phyloP scores from a whole-genome alignment of 2,797 vertebrate genomes.

The Myotis daubentonii region DNA sequence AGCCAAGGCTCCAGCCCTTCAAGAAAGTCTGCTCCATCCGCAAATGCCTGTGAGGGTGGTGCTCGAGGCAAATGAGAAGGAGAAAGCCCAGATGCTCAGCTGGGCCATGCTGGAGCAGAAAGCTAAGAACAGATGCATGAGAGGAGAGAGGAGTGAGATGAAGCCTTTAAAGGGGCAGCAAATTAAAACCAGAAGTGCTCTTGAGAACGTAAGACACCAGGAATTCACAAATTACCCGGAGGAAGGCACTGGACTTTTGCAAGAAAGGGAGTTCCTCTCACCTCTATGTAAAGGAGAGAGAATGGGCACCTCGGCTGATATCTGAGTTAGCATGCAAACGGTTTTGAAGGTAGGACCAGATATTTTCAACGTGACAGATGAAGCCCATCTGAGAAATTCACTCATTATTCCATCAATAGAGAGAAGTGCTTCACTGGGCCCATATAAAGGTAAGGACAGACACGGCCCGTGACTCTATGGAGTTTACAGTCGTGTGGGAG shows the following conservation, averaged over 20 bases:
- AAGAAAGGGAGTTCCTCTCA: neutral
- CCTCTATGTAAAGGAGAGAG: neutral
- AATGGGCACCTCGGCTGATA: neutral
- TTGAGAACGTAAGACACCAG: neutral
- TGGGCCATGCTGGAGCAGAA: conserved; percentile 25
- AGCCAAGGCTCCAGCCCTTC: neutral
- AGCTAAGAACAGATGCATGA: conserved; percentile 42
- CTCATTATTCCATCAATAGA: neutral
- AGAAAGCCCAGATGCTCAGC: neutral
- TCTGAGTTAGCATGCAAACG: neutral
- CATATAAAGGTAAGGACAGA: neutral
- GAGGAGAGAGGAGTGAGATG: neutral
- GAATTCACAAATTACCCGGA: conserved; percentile 7
- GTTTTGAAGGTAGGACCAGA: neutral
- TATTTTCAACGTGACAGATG: neutral
- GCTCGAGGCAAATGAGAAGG: neutral
- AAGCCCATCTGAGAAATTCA: neutral
- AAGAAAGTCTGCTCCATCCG: neutral
- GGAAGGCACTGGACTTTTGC: neutral
- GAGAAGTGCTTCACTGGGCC: neutral
- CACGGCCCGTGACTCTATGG: neutral
- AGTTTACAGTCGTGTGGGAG: neutral
- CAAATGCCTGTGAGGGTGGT: neutral
- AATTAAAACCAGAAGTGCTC: conserved; percentile 48
- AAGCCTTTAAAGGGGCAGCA: neutral